Percentiles rank a stretch among this genome's conserved stretches.
These are phyloP conservation scores for Antennarius striatus DNA, from an alignment of 2,113 vertebrate species.

Conservation along the genomic window DNA sequence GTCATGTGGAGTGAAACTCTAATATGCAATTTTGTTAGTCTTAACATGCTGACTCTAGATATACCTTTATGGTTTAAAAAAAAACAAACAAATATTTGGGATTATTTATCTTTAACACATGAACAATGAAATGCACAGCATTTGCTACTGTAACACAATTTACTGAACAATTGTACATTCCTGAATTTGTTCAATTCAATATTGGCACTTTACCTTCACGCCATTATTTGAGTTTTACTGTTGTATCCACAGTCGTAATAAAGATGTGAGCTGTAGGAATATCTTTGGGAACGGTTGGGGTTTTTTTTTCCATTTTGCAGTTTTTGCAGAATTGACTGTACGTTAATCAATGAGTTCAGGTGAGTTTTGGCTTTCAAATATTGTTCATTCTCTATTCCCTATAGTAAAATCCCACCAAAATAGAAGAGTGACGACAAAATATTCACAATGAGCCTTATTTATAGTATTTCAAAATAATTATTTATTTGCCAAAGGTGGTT, in stretches of 20 bases:
- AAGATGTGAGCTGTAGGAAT: constrained; percentile 59
- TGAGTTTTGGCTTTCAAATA: background rate
- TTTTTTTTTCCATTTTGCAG: constrained; percentile 32
- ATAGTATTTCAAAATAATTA: too few relatives aligned
- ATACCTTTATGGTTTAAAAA: constrained; percentile 25
- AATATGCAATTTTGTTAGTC: constrained; percentile 56
- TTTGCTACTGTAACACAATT: constrained; percentile 43
- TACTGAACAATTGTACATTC: constrained; percentile 55
- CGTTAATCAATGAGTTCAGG: constrained; percentile 1
- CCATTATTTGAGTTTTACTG: constrained; percentile 56
- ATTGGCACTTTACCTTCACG: constrained; percentile 70
- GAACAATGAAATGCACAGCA: constrained; percentile 45
- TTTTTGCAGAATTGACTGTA: constrained; percentile 12
- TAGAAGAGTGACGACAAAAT: background rate
- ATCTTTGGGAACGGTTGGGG: constrained; percentile 21
- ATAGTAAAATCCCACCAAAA: background rate
- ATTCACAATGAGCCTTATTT: too few relatives aligned
- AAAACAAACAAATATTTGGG: background rate
- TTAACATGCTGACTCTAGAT: constrained; percentile 27
- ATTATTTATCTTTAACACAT: constrained; percentile 37
- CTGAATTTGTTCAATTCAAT: constrained; percentile 47
- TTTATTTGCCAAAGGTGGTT: too few relatives aligned
- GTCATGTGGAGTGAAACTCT: constrained; percentile 52
- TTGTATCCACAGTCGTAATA: constrained; percentile 71
- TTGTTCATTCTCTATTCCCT: background rate